Conservation (phyloP, 2,797 vertebrate genomes). For the Apogon hyalosoma region DNA sequence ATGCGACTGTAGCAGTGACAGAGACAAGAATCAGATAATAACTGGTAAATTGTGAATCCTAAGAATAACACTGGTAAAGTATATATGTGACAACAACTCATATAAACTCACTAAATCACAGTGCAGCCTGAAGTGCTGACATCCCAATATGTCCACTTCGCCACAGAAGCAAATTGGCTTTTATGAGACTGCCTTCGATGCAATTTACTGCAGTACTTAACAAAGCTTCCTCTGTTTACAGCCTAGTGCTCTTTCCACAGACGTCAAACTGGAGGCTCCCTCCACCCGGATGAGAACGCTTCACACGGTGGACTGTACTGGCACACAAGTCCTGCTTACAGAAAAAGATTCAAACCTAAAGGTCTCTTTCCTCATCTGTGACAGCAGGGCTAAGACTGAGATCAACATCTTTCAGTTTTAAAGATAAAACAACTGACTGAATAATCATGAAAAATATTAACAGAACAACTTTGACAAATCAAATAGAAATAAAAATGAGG, state of each 20-base stretch:
- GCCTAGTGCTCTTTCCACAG: conserved; percentile 56
- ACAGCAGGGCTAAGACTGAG: background rate
- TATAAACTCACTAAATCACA: conserved; percentile 64
- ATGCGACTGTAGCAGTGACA: conserved; percentile 26
- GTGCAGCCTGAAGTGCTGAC: conserved; percentile 70
- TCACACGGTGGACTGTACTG: conserved; percentile 24
- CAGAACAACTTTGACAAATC: too few species aligned
- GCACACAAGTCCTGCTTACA: conserved; percentile 12
- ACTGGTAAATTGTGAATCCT: conserved; percentile 43
- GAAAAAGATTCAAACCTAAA: background rate
- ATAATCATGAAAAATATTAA: too few species aligned
- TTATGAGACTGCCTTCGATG: conserved; percentile 76
- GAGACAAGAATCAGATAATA: background rate
- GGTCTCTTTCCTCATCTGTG: too few species aligned
- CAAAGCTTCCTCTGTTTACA: conserved; percentile 78
- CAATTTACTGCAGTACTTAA: conserved; percentile 77
- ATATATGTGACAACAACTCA: conserved; percentile 58
- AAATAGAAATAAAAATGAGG: too few species aligned
- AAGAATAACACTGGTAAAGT: conserved; percentile 41
- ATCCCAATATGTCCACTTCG: conserved; percentile 66
- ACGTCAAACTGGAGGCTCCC: conserved; percentile 54
- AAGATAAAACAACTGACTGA: too few species aligned
- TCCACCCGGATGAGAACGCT: conserved; percentile 14
- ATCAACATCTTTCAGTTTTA: too few species aligned
- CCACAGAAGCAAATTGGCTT: conserved; percentile 77